Base-by-base conservation (phyloP, 1,140 invertebrate species). In the Tribolium madens region DNA sequence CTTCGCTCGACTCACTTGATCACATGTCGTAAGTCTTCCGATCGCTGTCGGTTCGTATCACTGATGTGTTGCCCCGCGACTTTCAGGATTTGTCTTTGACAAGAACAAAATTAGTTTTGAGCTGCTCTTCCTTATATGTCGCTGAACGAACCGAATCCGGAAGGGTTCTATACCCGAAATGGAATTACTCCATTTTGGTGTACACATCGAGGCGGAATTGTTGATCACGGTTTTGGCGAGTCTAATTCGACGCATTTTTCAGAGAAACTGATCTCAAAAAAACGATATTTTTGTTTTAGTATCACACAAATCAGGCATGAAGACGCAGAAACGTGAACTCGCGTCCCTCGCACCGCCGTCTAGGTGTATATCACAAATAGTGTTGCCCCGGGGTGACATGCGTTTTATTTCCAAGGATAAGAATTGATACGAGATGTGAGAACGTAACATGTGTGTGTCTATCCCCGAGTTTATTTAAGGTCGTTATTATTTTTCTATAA, bases 11-110 rank as follows among this genome's bases (percentile, higher is more conserved):
- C 69, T 79, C 78, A 77, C 78, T 77, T 79, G 78, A 79, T 79
- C 78, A 79, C 78, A 79, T 79, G 78, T 79, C 78, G 78, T 79
- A 79, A 77, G 78, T 79, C 78, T 79, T 79, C 73, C 76, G 71
- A 77, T 77, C 76, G 71, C 72, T 79, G 73, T 78, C 71, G 70
- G 52, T 26, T 74, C 50, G 69, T 69, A 48, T 76, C 75, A 36
- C 60, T 76, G 68, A 64, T 78, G 70, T 73, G 72, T 74, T 60
- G 71, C 21, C 47, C 69, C 47, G 46, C 57, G 57, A 77, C 46
- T 60, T 57, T 64, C 47, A 73, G 53, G 76, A 77, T 74, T 77
- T 77, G 72, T 31, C 76, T 77, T 77, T 77, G 76, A 74, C 76
- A 77, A 77, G 71, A 77, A 74, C 57, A 47, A 71, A 77, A 77